phyloP scores from a whole-genome alignment of 1,140 invertebrate species.

The Drosophila pseudoobscura region DNA sequence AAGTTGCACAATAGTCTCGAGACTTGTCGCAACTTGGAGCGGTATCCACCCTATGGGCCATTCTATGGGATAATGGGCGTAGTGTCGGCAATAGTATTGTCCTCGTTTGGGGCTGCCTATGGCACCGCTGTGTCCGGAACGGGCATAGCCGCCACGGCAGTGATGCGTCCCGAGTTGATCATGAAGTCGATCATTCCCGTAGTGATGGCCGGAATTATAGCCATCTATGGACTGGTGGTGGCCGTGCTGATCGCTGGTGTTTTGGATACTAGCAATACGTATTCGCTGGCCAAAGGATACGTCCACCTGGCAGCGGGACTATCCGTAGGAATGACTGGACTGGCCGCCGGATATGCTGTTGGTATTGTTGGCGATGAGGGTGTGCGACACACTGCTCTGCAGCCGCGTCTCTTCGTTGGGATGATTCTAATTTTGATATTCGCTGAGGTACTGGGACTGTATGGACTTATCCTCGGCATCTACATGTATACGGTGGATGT shows the following conservation, averaged over 20 bases:
- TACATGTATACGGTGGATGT: constrained; percentile 90
- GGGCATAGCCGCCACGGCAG: constrained; percentile 61
- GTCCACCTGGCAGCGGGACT: constrained; percentile 94
- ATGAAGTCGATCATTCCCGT: constrained; percentile 75
- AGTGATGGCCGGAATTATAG: constrained; percentile 68
- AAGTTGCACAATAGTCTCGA: background rate
- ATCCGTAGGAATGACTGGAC: constrained; percentile 93
- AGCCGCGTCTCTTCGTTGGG: constrained; percentile 95
- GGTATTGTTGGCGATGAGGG: constrained; percentile 96
- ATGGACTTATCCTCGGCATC: constrained; percentile 96
- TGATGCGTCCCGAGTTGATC: constrained; percentile 69
- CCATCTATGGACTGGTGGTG: constrained; percentile 96
- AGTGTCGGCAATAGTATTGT: constrained; percentile 97
- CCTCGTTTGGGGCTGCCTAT: constrained; percentile 61
- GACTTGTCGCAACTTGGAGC: background rate
- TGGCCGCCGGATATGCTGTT: constrained; percentile 96
- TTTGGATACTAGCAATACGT: constrained; percentile 77
- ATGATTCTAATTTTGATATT: constrained; percentile 99
- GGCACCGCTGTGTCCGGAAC: constrained; percentile 64
- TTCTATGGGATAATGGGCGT: constrained; percentile 99
- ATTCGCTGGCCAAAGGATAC: constrained; percentile 90
- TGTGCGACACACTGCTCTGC: constrained; percentile 95
- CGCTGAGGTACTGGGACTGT: constrained; percentile 97
- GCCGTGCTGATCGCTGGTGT: constrained; percentile 93
- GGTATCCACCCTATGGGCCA: constrained; percentile 41